Evolutionary conservation across 2,888 invertebrate species (phyloP).

Genomic region (Noctua fimbriata): DNA sequence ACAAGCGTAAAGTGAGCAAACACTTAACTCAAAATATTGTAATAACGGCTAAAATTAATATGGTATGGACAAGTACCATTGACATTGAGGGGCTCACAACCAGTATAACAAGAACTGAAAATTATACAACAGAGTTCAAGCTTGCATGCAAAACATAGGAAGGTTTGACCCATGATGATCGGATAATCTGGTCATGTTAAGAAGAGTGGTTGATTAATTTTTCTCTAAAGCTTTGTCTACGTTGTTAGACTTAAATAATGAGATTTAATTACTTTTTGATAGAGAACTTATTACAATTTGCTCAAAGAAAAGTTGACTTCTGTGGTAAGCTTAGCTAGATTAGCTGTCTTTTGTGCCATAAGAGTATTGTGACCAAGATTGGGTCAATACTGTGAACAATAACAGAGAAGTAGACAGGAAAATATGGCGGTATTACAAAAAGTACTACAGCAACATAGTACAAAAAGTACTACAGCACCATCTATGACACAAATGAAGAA

Average conservation of each 20-base stretch:
- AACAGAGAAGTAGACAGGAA: not conserved
- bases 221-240: conserved; percentile 17
- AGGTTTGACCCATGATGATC: not conserved
- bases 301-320: not conserved
- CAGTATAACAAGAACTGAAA: conserved; percentile 17
- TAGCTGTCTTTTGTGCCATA: conserved; percentile 13
- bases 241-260: conserved; percentile 20
- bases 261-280: conserved; percentile 22
- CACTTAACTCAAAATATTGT: conserved; percentile 50
- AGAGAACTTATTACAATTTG: not conserved
- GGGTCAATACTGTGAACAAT: not conserved
- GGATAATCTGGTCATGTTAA: not conserved
- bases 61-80: conserved; percentile 50
- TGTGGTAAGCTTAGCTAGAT: not conserved
- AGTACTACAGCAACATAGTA: too few relatives aligned
- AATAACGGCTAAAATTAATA: conserved; percentile 51
- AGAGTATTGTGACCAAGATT: not conserved
- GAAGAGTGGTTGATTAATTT: conserved; percentile 28
- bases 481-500: too few relatives aligned
- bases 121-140: conserved; percentile 13
- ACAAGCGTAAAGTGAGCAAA: conserved; percentile 41
- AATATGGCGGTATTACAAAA: not conserved
- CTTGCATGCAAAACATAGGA: not conserved
- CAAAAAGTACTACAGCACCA: too few relatives aligned
- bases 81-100: conserved; percentile 14